Base-by-base conservation (phyloP, 1,140 invertebrate genomes). In the Cyphomyrmex costatus region DNA sequence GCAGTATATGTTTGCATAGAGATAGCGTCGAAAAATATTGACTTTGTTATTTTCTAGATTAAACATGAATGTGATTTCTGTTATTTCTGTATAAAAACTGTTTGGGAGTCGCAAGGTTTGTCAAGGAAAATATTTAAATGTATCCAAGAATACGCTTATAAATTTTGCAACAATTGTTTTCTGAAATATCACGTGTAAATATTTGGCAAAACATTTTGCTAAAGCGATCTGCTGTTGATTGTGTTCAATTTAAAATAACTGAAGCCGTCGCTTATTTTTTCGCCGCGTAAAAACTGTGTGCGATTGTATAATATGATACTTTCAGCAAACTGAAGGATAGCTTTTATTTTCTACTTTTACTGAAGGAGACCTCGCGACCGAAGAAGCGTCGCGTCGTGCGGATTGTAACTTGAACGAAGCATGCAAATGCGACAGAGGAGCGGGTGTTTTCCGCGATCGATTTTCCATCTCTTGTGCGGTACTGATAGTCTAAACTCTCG, bases 391-490 rank as follows among this genome's bases (percentile, higher is more conserved):
- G 46, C 14, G 33, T 16, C n/a, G 4, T 12, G 63, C 61, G 30
- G 30, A 36, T 24, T 73, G 53, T 16, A 65, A 16, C 14, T 46
- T 33, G 79, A 46, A 46, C 30, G 33, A 30, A 36, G n/a, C 63
- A 36, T 46, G 66, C 21, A 82, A 73, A 30, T 58, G 21, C 51
- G 51, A 70, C 14, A 8, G 21, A 53, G 8, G 12, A 42, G 21
- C 16, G 33, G 61, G 24, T 21, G 51, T 58, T 71, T 71, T 21
- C 19, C 2, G 19, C n/a, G 12, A 73, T 60, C 70, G 53, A 83
- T 83, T 83, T 74, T 82, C 53, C 36, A 73, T 73, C 56, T 74
- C 53, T 83, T n/a, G 24, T 36, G 10, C 78, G 65, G 6, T 6
- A 33, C 51, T 56, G 78, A 80, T 80, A 30, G 63, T 24, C 30